A percentile compares a stretch with the other conserved stretches of the same genome.
These are phyloP conservation scores for Drosophila ustulata DNA, from an alignment of 2,888 invertebrate genomes.

Conservation along the genomic window DNA sequence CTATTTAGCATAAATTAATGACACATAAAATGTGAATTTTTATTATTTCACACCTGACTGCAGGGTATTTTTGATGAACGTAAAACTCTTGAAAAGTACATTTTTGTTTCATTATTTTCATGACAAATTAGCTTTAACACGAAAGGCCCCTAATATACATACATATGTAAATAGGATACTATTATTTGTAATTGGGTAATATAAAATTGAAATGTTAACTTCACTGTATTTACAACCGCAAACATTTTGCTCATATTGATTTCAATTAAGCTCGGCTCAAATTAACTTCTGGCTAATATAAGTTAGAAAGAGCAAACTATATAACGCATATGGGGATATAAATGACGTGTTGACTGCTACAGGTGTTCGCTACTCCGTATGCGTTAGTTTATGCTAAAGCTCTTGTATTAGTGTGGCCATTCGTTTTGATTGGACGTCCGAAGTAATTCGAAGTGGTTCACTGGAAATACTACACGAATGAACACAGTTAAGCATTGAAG, in stretches of 20 bases:
- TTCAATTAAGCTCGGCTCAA: slow-evolving; percentile 13
- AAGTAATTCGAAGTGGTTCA: background rate
- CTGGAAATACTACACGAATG: background rate
- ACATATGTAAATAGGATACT: slow-evolving; percentile 10
- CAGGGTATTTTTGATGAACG: background rate
- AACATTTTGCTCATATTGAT: background rate
- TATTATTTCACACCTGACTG: background rate
- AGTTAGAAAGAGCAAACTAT: slow-evolving; percentile 24
- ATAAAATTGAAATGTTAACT: slow-evolving; percentile 5
- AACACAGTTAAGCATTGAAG: background rate
- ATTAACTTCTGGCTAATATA: background rate
- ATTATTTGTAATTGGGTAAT: slow-evolving; percentile 6
- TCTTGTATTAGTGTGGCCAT: slow-evolving; percentile 4
- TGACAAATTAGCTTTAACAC: slow-evolving; percentile 1
- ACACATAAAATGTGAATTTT: background rate
- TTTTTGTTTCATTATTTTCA: background rate
- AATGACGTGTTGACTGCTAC: slow-evolving; percentile 17
- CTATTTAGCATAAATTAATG: background rate
- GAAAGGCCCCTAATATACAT: background rate
- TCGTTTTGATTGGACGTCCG: slow-evolving; percentile 10
- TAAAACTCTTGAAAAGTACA: background rate
- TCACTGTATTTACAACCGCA: background rate
- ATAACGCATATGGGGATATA: slow-evolving; percentile 7
- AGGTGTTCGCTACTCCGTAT: slow-evolving; percentile 21
- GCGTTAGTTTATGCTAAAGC: background rate